Evolutionary conservation across 2,113 vertebrate genomes (phyloP).

Genomic region (Seriola dumerili): DNA sequence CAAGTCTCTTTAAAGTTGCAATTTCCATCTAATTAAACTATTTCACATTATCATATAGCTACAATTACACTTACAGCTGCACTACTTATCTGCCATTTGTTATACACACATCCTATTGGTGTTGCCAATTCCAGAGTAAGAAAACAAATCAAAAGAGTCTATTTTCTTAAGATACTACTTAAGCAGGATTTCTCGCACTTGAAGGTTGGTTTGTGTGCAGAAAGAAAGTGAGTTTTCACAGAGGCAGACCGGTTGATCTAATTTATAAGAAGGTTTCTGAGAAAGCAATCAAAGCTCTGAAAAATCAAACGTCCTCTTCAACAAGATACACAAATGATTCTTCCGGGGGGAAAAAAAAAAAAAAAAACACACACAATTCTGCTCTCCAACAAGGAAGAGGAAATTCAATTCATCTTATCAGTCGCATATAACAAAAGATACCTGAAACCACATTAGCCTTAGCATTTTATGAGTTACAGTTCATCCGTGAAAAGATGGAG

Average conservation of each 20-base stretch:
- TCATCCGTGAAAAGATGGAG: constrained; percentile 20
- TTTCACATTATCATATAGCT: neutral
- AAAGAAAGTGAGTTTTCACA: constrained; percentile 27
- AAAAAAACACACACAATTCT: constrained; percentile 19
- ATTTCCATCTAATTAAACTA: constrained; percentile 3
- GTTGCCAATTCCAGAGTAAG: constrained; percentile 14
- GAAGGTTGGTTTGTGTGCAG: constrained; percentile 42
- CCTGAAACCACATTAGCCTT: constrained; percentile 41
- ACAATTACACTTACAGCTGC: neutral
- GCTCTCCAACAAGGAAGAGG: constrained; percentile 19
- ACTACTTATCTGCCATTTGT: neutral
- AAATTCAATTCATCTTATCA: constrained; percentile 62
- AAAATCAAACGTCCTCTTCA: constrained; percentile 43
- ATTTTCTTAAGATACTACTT: neutral
- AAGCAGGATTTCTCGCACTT: constrained; percentile 31
- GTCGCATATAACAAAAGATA: constrained; percentile 40
- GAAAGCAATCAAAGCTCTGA: constrained; percentile 58
- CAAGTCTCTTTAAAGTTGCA: neutral
- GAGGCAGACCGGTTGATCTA: constrained; percentile 40
- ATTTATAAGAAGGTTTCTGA: constrained; percentile 22
- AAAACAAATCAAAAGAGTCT: constrained; percentile 23
- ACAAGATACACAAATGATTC: constrained; percentile 18
- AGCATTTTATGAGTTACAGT: constrained; percentile 45
- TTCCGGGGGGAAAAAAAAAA: constrained; percentile 4
- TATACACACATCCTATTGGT: neutral